Base-by-base conservation (phyloP, 2,888 invertebrate species). In the Synanthedon tipuliformis region DNA sequence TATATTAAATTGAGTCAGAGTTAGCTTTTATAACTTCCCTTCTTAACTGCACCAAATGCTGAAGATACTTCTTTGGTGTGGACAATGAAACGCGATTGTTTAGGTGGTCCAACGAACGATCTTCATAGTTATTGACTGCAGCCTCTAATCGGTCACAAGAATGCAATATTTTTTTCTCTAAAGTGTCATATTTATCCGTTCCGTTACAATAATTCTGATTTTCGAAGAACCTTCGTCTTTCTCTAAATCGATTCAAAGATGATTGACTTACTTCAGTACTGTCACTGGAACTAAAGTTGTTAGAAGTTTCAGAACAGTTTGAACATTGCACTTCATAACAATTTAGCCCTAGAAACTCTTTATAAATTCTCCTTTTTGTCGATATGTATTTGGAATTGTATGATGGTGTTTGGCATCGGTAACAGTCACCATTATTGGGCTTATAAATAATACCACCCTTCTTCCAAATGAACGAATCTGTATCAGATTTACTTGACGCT, bases 41-140 rank as follows among this genome's bases (percentile, higher is more conserved):
- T 59, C 91, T 76, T 71, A 90, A 73, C 53, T 83, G 77, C 11
- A 90, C 88, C 57, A 91, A 78, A 68, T 90, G 89, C 60, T 85
- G 87, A 54, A 91, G 69, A 73, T 89, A 90, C 56, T 89, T 87
- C 53, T 88, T 90, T 1, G 91, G 91, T 8, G 73, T 76, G 16
- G 73, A 65, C n/a, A 53, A 56, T 7, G 52, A n/a, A 50, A 55
- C 41, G 48, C 53, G 40, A 41, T 57, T 53, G n/a, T 59, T 61
- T 53, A 61, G 64, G 55, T 64, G 5, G 53, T 62, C 63, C 18
- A 59, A 51, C 23, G 82, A 59, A 64, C 81, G 82, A 51, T 60
- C 63, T 51, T 81, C 75, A 58, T 85, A 86, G 54, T 66, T 73
- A 54, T 69, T 67, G 0, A 73, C 76, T 2, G 78, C 69, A 0